phyloP scores from a whole-genome alignment of 2,113 vertebrate genomes.

The Prietella phreatophila region DNA sequence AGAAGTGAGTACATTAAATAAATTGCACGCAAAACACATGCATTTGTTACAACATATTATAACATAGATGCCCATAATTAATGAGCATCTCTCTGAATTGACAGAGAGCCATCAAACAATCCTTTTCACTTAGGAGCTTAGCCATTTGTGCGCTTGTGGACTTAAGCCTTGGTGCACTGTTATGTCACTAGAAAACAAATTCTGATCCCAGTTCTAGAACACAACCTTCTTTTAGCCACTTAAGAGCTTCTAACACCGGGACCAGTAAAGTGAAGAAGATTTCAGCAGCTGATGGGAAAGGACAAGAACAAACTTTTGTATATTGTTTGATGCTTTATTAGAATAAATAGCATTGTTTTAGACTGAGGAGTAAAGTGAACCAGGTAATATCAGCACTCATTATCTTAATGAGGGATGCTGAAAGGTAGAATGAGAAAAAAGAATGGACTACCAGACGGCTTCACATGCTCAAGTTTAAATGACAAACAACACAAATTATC shows the following conservation, averaged over 20 bases:
- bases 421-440: neutral
- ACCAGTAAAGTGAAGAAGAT: neutral
- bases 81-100: neutral
- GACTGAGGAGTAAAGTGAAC: neutral
- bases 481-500: neutral
- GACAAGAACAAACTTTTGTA: neutral
- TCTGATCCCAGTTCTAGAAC: neutral
- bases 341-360: neutral
- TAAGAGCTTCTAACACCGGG: neutral
- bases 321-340: neutral
- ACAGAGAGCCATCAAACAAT: neutral
- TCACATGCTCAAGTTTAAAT: neutral
- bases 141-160: neutral
- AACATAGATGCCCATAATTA: neutral
- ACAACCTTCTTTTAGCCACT: neutral
- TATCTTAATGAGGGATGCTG: neutral
- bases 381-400: neutral
- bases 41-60: neutral
- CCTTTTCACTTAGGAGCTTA: neutral
- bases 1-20: slow-evolving; percentile 57
- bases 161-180: neutral
- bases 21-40: neutral
- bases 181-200: neutral
- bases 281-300: neutral
- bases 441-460: neutral